Evolutionary conservation across 2,113 vertebrate species (phyloP).

Genomic region (Eulemur macaco): DNA sequence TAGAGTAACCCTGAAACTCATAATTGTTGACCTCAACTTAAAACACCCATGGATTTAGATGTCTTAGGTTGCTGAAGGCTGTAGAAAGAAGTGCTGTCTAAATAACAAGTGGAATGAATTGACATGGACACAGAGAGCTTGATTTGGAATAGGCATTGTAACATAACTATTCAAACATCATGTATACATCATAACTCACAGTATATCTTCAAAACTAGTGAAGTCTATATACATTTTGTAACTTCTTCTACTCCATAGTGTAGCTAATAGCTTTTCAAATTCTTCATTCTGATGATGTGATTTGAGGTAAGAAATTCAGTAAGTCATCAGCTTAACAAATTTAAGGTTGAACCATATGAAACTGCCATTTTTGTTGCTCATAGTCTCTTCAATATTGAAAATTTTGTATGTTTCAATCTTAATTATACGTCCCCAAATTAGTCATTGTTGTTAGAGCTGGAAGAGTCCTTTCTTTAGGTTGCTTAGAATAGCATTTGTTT

Average conservation of each 20-base stretch:
- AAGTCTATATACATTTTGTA: background rate
- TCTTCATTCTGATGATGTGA: background rate
- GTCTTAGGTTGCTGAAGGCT: background rate
- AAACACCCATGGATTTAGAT: background rate
- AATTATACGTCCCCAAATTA: background rate
- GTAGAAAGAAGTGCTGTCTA: background rate
- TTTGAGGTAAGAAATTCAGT: constrained; percentile 2
- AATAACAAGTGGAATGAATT: background rate
- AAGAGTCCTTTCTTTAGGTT: background rate
- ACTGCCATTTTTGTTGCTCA: background rate
- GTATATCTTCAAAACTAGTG: background rate
- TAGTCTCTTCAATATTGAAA: background rate
- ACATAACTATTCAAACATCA: background rate
- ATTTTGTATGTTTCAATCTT: background rate
- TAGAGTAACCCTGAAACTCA: background rate
- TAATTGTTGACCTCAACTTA: background rate
- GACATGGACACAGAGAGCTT: background rate
- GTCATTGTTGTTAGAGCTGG: background rate
- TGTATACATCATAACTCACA: background rate
- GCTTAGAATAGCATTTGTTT: background rate
- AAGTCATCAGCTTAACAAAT: background rate
- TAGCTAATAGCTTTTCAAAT: background rate
- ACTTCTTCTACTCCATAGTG: background rate
- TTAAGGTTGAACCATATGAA: background rate
- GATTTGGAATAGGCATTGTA: background rate